Evolutionary conservation across 2,113 vertebrate genomes (phyloP), one percentile per base, ranked within the genome.

Genomic region (Nannospalax galili): DNA sequence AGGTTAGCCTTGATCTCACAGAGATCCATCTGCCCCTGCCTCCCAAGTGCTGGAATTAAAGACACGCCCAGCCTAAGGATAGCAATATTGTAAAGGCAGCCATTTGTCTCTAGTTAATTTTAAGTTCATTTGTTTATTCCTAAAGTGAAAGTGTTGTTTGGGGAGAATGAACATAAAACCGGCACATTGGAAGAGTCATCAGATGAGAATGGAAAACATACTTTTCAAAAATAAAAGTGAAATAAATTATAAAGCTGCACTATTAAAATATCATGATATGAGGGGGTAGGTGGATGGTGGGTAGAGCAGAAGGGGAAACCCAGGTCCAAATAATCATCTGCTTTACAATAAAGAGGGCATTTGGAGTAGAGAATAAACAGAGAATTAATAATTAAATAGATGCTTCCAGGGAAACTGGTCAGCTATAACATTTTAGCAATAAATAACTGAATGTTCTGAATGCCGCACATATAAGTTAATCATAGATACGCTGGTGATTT

Each of bases 71-170:
- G 48, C 48, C 48, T 52, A 64, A 88, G 79, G 30, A 58, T 11
- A 10, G 22, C 3, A 16, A 60, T 48, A 70, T 16, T 45, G 22
- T 60, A 62, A 88, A 81, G 60, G 64, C 3, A 82, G 69, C 12
- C 56, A 42, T 52, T 64, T 30, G n/a, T 84, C 75, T 87, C 16
- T 79, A 85, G 62, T 37, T 88, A 84, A 64, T 69, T 91, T 91
- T 58, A 22, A 75, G 81, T 72, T 24, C 70, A 52, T 64, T 81
- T 88, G 70, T 82, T 65, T 65, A 20, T 81, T 26, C 35, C 58
- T 67, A 81, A 74, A 74, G 56, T 64, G 35, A 67, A 89, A 75
- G 45, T 26, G 17, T 56, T 56, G 60, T 74, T 56, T 73, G 19
- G 3, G 17, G 0, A 64, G 26, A 48, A n/a, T n/a, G n/a, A n/a